Conservation (phyloP, 2,888 invertebrate genomes). For the Rotaria socialis region DNA sequence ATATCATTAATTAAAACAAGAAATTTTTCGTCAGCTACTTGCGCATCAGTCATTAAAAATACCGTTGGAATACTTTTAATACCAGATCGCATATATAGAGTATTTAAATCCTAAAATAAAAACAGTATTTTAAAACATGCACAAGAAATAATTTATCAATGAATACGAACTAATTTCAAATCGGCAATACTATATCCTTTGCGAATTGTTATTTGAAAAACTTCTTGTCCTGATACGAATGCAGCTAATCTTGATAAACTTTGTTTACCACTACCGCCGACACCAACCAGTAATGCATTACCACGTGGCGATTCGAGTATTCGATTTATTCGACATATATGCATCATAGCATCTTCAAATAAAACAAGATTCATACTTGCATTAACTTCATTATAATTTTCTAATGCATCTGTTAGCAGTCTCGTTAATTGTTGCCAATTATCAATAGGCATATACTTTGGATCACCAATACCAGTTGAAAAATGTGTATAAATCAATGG, state of each 20-base stretch:
- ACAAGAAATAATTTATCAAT: neutral
- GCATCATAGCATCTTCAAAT: conserved; percentile 95
- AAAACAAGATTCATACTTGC: conserved; percentile 92
- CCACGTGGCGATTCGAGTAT: conserved; percentile 90
- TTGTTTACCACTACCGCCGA: conserved; percentile 93
- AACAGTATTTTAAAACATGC: neutral
- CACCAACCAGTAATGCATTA: conserved; percentile 86
- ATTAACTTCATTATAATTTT: conserved; percentile 88
- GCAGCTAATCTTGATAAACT: conserved; percentile 83
- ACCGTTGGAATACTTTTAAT: conserved; percentile 87
- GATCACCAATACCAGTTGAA: conserved; percentile 85
- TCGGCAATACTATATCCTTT: conserved; percentile 79
- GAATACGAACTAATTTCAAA: conserved; percentile 65
- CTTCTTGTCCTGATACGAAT: conserved; percentile 87
- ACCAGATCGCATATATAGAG: conserved; percentile 82
- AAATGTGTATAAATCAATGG: conserved; percentile 92
- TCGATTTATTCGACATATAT: conserved; percentile 81
- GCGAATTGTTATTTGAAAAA: conserved; percentile 81
- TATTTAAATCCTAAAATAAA: conserved; percentile 70
- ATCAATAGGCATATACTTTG: conserved; percentile 82
- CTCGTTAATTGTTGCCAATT: conserved; percentile 76
- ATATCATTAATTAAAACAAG: conserved; percentile 89
- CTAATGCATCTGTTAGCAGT: conserved; percentile 79
- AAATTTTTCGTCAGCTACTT: conserved; percentile 86
- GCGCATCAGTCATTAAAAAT: conserved; percentile 93